Conservation (phyloP, 1,140 invertebrate species). For the Cardiocondyla obscurior region DNA sequence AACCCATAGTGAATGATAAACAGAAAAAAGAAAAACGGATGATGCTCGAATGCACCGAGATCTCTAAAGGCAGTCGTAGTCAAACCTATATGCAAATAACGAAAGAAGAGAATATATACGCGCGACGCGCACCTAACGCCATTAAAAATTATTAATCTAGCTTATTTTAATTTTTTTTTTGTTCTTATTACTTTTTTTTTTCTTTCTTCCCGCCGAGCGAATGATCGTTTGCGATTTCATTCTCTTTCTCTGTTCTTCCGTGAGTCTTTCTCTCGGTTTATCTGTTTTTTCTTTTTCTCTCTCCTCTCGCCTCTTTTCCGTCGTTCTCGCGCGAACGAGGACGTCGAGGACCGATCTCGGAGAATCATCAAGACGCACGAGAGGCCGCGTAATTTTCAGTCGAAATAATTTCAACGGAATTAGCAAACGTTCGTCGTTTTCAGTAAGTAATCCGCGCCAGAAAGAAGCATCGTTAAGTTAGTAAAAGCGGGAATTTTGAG, state of each 20-base stretch:
- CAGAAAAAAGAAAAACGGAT: conserved; percentile 68
- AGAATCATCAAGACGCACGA: conserved; percentile 46
- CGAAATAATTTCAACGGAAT: conserved; percentile 39
- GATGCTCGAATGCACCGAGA: conserved; percentile 57
- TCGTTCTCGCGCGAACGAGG: conserved; percentile 42
- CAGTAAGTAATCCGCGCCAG: conserved; percentile 36
- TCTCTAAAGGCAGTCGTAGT: conserved; percentile 54
- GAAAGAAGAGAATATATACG: conserved; percentile 46
- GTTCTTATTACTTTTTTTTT: background rate
- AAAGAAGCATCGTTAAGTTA: conserved; percentile 44
- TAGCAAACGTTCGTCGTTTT: conserved; percentile 35
- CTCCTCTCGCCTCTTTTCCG: conserved; percentile 18
- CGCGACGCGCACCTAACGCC: conserved; percentile 35
- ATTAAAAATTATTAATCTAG: conserved; percentile 3
- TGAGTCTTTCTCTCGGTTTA: conserved; percentile 24
- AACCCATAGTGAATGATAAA: conserved; percentile 72
- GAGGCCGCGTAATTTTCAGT: conserved; percentile 44
- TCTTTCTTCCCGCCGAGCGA: background rate
- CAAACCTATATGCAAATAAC: conserved; percentile 61
- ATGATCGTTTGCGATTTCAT: conserved; percentile 3
- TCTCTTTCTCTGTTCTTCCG: conserved; percentile 37
- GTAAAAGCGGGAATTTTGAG: conserved; percentile 5
- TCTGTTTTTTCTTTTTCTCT: conserved; percentile 36
- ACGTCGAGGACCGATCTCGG: conserved; percentile 17
- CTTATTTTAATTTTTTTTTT: background rate